phyloP scores from a whole-genome alignment of 1,140 invertebrate species.

The Batillaria attramentaria region DNA sequence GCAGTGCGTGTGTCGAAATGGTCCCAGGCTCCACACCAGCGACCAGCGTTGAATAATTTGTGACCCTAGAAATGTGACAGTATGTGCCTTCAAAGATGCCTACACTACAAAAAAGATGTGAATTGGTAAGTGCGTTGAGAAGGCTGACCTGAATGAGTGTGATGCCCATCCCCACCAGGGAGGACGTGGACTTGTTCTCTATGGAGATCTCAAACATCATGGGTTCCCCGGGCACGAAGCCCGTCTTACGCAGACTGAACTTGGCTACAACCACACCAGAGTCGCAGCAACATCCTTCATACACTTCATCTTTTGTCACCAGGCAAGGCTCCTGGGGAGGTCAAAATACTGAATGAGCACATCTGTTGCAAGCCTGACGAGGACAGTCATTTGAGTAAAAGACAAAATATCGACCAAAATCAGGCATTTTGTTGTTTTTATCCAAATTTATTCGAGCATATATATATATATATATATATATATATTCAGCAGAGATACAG shows the following conservation, averaged over 20 bases:
- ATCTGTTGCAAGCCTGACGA: not conserved
- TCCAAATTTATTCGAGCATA: not conserved
- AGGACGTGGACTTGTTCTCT: conserved; percentile 53
- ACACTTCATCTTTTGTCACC: conserved; percentile 43
- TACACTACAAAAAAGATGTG: not conserved
- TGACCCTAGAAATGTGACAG: not conserved
- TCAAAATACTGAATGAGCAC: not conserved
- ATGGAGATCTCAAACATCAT: conserved; percentile 51
- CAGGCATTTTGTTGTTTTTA: not conserved
- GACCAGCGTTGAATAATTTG: not conserved
- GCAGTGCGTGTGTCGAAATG: no score
- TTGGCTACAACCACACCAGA: conserved; percentile 46
- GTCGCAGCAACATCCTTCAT: conserved; percentile 60
- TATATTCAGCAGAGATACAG: no score
- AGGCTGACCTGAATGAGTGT: conserved; percentile 52
- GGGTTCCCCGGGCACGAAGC: conserved; percentile 62
- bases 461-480: not conserved
- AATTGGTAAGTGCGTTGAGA: not conserved
- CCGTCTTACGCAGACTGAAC: conserved; percentile 54
- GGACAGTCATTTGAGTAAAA: not conserved
- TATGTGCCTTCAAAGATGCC: not conserved
- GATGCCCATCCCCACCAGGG: conserved; percentile 40
- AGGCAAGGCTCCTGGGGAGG: conserved; percentile 46
- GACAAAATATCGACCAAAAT: no score
- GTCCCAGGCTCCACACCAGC: no score